phyloP scores from a whole-genome alignment of 2,797 vertebrate genomes.

The Astyanax mexicanus region DNA sequence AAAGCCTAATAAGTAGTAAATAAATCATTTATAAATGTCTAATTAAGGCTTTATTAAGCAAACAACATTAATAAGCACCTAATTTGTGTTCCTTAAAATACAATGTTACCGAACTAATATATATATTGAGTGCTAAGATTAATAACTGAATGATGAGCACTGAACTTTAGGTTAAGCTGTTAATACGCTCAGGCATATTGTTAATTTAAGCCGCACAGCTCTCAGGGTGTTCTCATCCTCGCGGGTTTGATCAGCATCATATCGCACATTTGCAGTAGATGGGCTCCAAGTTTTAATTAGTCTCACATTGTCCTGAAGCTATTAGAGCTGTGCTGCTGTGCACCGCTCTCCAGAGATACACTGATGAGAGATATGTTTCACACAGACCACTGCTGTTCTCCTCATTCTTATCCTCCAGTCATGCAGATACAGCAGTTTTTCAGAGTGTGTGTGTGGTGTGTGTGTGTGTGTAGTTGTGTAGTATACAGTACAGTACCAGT shows the following conservation, averaged over 20 bases:
- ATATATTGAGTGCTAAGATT: neutral
- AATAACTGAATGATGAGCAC: neutral
- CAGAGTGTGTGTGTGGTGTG: neutral
- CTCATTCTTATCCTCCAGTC: neutral
- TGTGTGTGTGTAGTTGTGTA: no score
- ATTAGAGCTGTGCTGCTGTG: neutral
- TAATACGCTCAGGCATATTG: neutral
- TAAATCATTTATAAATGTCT: no score
- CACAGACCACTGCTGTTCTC: neutral
- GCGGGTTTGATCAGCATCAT: constrained; percentile 15
- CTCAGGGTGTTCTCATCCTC: neutral
- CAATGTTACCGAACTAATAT: no score
- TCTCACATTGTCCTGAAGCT: neutral
- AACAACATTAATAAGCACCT: no score
- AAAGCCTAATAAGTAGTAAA: no score
- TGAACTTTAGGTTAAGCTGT: neutral
- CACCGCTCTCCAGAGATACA: neutral
- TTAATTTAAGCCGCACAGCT: neutral
- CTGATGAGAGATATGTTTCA: constrained; percentile 21
- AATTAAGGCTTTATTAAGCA: no score
- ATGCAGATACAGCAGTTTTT: neutral
- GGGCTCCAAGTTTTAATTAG: constrained; percentile 16
- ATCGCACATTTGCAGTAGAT: neutral
- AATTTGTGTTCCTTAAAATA: no score
- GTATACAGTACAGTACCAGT: no score